Percentiles rank a stretch among this genome's conserved stretches.
These are phyloP conservation scores for Rutpela maculata DNA, from an alignment of 2,888 invertebrate genomes.

Conservation along the genomic window DNA sequence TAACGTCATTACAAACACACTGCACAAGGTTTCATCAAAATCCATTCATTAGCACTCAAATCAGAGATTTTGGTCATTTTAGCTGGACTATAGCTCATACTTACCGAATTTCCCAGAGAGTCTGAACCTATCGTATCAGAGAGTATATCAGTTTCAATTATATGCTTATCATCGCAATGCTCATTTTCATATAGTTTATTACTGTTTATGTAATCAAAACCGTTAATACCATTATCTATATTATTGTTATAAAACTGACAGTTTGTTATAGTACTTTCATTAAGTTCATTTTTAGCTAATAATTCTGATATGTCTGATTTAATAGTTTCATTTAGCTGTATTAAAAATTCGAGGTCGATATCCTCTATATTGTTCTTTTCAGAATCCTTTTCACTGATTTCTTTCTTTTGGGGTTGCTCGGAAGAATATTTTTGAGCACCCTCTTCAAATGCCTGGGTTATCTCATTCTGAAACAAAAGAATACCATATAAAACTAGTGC, in stretches of 20 bases:
- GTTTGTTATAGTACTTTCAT: conserved; percentile 45
- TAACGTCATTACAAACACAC: too few species aligned
- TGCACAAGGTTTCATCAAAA: too few species aligned
- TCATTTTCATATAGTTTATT: conserved; percentile 43
- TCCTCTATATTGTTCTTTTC: conserved; percentile 52
- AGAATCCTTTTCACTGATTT: conserved; percentile 47
- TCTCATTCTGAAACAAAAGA: conserved; percentile 65
- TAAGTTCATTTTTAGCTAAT: conserved; percentile 56
- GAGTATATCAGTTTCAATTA: conserved; percentile 50
- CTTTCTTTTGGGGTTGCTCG: conserved; percentile 49
- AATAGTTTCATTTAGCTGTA: conserved; percentile 63
- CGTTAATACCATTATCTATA: conserved; percentile 38
- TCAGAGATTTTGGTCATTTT: too few species aligned
- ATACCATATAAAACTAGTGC: not conserved
- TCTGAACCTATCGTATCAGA: conserved; percentile 52
- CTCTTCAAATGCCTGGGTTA: conserved; percentile 64
- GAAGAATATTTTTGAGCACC: conserved; percentile 51
- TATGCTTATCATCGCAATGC: conserved; percentile 50
- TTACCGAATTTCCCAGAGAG: conserved; percentile 52
- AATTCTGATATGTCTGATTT: conserved; percentile 64
- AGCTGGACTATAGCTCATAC: too few species aligned
- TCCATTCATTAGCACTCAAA: too few species aligned
- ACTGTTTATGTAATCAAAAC: conserved; percentile 27
- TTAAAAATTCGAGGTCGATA: conserved; percentile 58
- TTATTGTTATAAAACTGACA: conserved; percentile 50